A percentile compares a stretch with the other conserved stretches of the same genome.
Conservation (phyloP, 2,888 invertebrate genomes). For the Steromphala cineraria region DNA sequence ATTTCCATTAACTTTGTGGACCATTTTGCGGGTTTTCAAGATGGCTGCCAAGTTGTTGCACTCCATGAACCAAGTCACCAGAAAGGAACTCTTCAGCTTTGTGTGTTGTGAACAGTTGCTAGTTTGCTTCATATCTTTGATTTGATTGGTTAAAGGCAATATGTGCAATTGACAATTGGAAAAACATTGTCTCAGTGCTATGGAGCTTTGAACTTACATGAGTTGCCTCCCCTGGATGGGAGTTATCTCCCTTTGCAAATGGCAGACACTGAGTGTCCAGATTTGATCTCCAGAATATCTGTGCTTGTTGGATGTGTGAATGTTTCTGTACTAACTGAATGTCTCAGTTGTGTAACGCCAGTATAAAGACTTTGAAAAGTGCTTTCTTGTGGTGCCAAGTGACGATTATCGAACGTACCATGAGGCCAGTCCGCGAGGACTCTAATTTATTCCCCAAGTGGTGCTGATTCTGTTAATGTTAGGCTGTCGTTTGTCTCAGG, state of each 20-base stretch:
- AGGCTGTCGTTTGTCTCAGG: neutral
- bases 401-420: neutral
- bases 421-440: neutral
- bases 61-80: neutral
- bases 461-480: neutral
- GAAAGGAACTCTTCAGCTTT: neutral
- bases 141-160: too few relatives aligned
- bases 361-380: neutral
- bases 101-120: neutral
- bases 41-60: neutral
- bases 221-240: neutral
- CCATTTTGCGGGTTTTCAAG: neutral
- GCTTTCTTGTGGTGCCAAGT: neutral
- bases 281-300: neutral
- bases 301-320: neutral
- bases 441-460: neutral
- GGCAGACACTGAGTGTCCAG: neutral
- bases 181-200: too few relatives aligned
- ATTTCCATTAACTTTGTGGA: constrained; percentile 23
- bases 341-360: neutral
- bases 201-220: too few relatives aligned
- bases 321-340: neutral
- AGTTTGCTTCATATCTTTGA: too few relatives aligned
- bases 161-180: too few relatives aligned
- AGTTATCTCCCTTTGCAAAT: neutral